phyloP scores from a whole-genome alignment of 2,113 vertebrate genomes.

The Hiodon alosoides region DNA sequence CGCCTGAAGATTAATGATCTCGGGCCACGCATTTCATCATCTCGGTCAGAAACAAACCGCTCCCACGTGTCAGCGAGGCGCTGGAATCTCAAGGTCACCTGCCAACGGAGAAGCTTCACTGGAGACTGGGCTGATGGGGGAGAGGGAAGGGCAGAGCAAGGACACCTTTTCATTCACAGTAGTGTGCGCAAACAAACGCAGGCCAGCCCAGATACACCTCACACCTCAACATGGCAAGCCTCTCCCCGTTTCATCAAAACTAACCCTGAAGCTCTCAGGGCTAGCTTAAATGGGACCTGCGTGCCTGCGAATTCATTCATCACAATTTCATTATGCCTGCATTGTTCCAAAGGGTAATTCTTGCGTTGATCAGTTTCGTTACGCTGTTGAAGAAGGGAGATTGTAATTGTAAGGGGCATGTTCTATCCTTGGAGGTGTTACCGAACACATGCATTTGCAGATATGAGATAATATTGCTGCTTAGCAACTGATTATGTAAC shows the following conservation, averaged over 20 bases:
- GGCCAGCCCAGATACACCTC: constrained; percentile 2
- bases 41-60: constrained; percentile 45
- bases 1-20: constrained; percentile 56
- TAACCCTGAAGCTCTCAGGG: not conserved
- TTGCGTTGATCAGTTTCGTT: no score
- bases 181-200: constrained; percentile 21
- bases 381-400: no score
- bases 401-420: no score
- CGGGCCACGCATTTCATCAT: constrained; percentile 57
- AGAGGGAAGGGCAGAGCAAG: constrained; percentile 16
- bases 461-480: no score
- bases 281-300: no score
- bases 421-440: not conserved
- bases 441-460: not conserved
- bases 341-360: not conserved
- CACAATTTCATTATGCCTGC: not conserved
- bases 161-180: constrained; percentile 21
- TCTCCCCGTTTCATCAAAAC: not conserved
- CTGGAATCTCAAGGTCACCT: constrained; percentile 54
- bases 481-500: no score
- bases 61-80: constrained; percentile 34
- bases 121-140: constrained; percentile 20
- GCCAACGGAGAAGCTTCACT: constrained; percentile 24
- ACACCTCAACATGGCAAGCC: not conserved
- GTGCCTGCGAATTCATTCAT: no score